These are phyloP conservation scores for Epinephelus lanceolatus DNA, from an alignment of 2,113 vertebrate genomes.

Conservation along the genomic window DNA sequence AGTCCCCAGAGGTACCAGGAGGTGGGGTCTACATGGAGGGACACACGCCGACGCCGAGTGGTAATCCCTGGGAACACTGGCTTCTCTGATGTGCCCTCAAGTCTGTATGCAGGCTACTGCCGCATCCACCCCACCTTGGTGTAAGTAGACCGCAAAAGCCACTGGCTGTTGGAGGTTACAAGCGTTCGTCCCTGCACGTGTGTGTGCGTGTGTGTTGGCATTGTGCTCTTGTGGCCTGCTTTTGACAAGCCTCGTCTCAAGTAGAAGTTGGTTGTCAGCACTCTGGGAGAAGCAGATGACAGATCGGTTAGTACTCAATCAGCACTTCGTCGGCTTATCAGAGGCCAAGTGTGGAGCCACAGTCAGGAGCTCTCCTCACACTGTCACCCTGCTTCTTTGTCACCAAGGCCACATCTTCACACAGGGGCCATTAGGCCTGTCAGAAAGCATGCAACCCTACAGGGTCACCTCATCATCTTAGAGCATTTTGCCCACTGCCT, in stretches of 20 bases:
- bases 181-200: conserved; percentile 2
- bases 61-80: conserved; percentile 74
- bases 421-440: conserved; percentile 42
- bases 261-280: conserved; percentile 60
- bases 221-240: conserved; percentile 19
- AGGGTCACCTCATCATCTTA: conserved; percentile 33
- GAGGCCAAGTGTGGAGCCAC: conserved; percentile 34
- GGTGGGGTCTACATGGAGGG: conserved; percentile 60
- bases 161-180: background rate
- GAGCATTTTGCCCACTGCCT: conserved; percentile 11
- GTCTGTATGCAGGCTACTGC: conserved; percentile 60
- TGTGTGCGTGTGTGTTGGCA: conserved; percentile 31
- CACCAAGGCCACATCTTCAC: conserved; percentile 48
- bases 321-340: conserved; percentile 65
- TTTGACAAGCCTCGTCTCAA: conserved; percentile 45
- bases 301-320: conserved; percentile 54
- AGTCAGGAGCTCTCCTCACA: conserved; percentile 47
- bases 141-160: conserved; percentile 42
- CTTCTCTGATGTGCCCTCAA: conserved; percentile 65
- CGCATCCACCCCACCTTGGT: conserved; percentile 60
- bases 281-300: conserved; percentile 45
- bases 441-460: conserved; percentile 8
- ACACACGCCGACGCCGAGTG: conserved; percentile 40
- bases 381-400: conserved; percentile 49
- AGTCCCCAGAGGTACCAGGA: conserved; percentile 66